These are phyloP conservation scores for Ramphastos sulfuratus DNA, from an alignment of 2,113 vertebrate species.

Conservation along the genomic window DNA sequence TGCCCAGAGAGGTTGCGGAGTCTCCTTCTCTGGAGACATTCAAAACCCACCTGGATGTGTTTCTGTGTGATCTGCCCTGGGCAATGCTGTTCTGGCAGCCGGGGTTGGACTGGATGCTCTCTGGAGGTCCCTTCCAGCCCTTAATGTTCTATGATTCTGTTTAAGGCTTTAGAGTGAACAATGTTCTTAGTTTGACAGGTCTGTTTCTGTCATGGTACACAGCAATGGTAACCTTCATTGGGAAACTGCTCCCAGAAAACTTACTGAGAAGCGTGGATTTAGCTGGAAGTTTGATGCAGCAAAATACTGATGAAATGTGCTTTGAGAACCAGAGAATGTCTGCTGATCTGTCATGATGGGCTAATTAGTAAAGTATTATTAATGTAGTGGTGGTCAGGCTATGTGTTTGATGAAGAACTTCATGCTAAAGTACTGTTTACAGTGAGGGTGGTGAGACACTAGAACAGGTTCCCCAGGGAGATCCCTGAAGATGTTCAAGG, in stretches of 20 bases:
- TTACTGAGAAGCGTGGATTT: not conserved
- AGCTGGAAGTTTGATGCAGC: not conserved
- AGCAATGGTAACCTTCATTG: not conserved
- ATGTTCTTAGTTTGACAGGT: not conserved
- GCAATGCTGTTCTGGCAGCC: not conserved
- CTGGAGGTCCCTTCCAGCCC: no score
- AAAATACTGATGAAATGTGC: not conserved
- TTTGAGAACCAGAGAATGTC: not conserved
- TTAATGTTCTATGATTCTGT: not conserved
- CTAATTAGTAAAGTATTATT: not conserved
- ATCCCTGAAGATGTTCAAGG: no score
- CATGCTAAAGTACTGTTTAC: not conserved
- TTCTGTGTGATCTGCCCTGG: no score
- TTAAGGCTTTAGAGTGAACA: not conserved
- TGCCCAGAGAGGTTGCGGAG: no score
- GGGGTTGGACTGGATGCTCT: no score
- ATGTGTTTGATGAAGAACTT: not conserved
- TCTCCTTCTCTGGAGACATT: no score
- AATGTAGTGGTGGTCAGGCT: not conserved
- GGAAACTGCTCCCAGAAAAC: not conserved
- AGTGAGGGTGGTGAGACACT: no score
- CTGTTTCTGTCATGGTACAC: not conserved
- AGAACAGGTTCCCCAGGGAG: no score
- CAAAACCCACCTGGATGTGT: no score
- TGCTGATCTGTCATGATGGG: not conserved